Conservation (phyloP, 2,888 invertebrate species). For the Hirtodrosophila duncani region DNA sequence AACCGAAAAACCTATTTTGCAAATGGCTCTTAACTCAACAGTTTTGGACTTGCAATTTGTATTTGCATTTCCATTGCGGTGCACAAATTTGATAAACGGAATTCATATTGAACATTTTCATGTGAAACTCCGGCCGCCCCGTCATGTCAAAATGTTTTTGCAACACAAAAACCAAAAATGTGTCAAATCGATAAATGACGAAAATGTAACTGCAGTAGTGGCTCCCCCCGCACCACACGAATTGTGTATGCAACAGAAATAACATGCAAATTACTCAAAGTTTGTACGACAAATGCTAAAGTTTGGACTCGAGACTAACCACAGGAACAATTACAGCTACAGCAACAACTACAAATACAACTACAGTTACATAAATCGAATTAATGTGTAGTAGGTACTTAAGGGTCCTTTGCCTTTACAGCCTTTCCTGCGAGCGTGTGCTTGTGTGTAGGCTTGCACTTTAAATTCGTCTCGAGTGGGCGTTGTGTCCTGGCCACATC, state of each 20-base stretch:
- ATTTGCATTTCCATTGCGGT: neutral
- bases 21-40: too few species aligned
- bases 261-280: conserved; percentile 13
- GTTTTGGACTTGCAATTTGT: too few species aligned
- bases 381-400: conserved; percentile 61
- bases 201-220: conserved; percentile 28
- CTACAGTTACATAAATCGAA: conserved; percentile 58
- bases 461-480: conserved; percentile 34
- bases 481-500: conserved; percentile 38
- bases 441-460: conserved; percentile 21
- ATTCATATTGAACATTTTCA: conserved; percentile 1
- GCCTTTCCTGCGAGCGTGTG: conserved; percentile 7
- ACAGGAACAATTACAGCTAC: conserved; percentile 1
- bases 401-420: conserved; percentile 61
- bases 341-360: conserved; percentile 25
- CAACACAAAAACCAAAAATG: conserved; percentile 44
- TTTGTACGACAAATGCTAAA: too few species aligned
- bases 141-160: conserved; percentile 53
- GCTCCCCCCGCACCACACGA: neutral
- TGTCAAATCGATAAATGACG: conserved; percentile 64
- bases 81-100: conserved; percentile 7
- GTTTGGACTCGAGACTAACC: conserved; percentile 1
- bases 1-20: too few species aligned
- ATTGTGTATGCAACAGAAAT: neutral
- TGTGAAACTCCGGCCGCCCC: conserved; percentile 1